Percentiles rank a stretch among this genome's conserved stretches.
phyloP scores from a whole-genome alignment of 2,888 invertebrate species.

The Hipparchia semele region DNA sequence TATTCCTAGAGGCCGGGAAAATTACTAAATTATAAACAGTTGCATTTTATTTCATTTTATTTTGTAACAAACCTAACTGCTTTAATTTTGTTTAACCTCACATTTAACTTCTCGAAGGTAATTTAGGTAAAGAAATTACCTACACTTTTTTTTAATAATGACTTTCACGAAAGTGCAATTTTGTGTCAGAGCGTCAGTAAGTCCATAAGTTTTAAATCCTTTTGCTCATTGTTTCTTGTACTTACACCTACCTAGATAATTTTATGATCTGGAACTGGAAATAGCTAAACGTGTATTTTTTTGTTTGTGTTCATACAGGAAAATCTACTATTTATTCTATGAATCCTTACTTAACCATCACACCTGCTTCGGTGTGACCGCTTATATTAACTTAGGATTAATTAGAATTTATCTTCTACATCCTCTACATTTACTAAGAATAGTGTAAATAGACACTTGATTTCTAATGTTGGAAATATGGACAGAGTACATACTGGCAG shows the following conservation, averaged over 20 bases:
- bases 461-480: not conserved
- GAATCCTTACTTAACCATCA: conserved; percentile 34
- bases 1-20: conserved; percentile 40
- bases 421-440: not conserved
- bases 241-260: conserved; percentile 21
- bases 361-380: conserved; percentile 33
- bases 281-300: conserved; percentile 24
- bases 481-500: not conserved
- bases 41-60: not conserved
- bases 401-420: conserved; percentile 17
- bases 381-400: conserved; percentile 21
- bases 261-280: conserved; percentile 22
- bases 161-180: conserved; percentile 25
- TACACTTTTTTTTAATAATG: conserved; percentile 4
- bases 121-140: conserved; percentile 28
- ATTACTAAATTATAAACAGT: conserved; percentile 48
- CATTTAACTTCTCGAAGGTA: conserved; percentile 25
- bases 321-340: conserved; percentile 35
- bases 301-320: conserved; percentile 28
- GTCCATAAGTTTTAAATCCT: conserved; percentile 3
- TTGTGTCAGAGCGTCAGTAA: not conserved
- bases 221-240: not conserved
- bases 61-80: conserved; percentile 20
- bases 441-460: not conserved
- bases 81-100: conserved; percentile 28